Conservation (phyloP, 2,888 invertebrate species). For the Rosalia funebris region DNA sequence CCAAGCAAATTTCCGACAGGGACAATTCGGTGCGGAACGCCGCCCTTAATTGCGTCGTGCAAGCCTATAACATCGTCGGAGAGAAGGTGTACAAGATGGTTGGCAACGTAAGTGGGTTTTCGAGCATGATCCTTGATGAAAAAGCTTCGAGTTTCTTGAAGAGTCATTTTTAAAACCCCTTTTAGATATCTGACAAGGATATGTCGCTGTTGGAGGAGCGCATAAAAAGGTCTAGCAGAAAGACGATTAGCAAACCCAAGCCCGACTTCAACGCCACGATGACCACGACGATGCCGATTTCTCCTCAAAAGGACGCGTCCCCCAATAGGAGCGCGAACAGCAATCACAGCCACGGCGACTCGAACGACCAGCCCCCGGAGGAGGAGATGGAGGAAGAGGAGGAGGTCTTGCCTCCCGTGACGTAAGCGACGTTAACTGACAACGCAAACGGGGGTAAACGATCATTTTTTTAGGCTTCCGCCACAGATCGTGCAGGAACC, state of each 20-base stretch:
- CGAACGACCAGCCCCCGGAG: constrained; percentile 60
- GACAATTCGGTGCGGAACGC: constrained; percentile 97
- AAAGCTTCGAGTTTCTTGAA: too few relatives aligned
- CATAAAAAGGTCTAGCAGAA: constrained; percentile 88
- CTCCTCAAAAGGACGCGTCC: constrained; percentile 40
- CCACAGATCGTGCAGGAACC: constrained; percentile 63
- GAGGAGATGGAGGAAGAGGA: constrained; percentile 54
- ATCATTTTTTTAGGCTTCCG: constrained; percentile 54
- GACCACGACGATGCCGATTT: constrained; percentile 30
- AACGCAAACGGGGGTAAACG: too few relatives aligned
- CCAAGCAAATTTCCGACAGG: constrained; percentile 93
- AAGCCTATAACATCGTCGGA: constrained; percentile 89
- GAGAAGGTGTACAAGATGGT: constrained; percentile 92
- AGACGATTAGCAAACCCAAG: constrained; percentile 62
- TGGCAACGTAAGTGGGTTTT: constrained; percentile 74
- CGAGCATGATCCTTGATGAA: too few relatives aligned
- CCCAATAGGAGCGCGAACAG: constrained; percentile 29
- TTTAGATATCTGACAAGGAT: constrained; percentile 91
- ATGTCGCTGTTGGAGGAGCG: constrained; percentile 93
- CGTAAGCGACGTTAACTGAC: constrained; percentile 41
- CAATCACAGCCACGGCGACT: constrained; percentile 32
- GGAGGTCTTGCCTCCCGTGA: constrained; percentile 48
- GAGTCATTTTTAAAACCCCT: too few relatives aligned
- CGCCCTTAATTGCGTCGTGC: constrained; percentile 92
- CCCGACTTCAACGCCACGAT: constrained; percentile 36